phyloP scores from a whole-genome alignment of 2,797 vertebrate genomes.

The Chloroceryle inda region DNA sequence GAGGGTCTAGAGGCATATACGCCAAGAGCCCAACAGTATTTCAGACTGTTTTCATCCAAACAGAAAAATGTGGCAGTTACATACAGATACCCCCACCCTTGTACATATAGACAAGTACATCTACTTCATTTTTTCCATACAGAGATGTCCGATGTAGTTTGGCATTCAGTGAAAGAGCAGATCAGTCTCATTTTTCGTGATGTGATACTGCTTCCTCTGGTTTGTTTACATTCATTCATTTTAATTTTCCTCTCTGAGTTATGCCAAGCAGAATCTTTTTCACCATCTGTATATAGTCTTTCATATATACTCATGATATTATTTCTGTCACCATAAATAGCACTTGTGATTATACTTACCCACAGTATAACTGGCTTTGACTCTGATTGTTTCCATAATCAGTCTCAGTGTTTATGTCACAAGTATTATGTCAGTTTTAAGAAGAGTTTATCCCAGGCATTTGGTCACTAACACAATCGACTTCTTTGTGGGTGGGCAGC shows the following conservation, averaged over 20 bases:
- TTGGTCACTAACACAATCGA: constrained; percentile 10
- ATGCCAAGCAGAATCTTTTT: constrained; percentile 23
- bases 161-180: background rate
- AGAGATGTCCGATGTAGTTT: background rate
- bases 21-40: background rate
- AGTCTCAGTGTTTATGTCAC: constrained; percentile 17
- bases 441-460: constrained; percentile 19
- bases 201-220: background rate
- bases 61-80: background rate
- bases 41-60: background rate
- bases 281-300: background rate
- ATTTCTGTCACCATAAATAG: constrained; percentile 47
- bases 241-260: background rate
- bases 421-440: constrained; percentile 59
- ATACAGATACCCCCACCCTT: background rate
- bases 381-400: constrained; percentile 61
- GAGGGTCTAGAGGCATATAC: background rate
- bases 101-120: background rate
- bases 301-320: background rate
- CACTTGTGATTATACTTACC: background rate
- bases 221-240: constrained; percentile 10
- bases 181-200: background rate
- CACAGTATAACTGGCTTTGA: constrained; percentile 48
- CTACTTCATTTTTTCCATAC: background rate
- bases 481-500: background rate